phyloP scores from a whole-genome alignment of 2,797 vertebrate species.

The Australoheros facetus region DNA sequence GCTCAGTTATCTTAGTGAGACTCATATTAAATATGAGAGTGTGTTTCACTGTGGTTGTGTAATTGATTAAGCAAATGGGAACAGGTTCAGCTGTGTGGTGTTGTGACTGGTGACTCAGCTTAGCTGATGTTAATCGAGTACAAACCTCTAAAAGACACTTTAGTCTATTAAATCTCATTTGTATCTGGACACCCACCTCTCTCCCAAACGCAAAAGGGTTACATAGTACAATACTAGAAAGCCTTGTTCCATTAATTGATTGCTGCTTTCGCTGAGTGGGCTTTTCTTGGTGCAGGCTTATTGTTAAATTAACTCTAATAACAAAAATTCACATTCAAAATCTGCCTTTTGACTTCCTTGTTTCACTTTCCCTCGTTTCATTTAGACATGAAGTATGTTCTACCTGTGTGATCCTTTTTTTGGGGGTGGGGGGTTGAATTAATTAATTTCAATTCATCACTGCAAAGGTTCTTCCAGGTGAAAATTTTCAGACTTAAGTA shows the following conservation, averaged over 20 bases:
- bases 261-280: neutral
- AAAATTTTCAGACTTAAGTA: conserved; percentile 8
- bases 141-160: neutral
- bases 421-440: neutral
- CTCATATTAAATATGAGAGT: neutral
- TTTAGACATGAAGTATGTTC: neutral
- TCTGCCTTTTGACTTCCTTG: neutral
- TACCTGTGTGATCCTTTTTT: neutral
- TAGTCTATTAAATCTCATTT: neutral
- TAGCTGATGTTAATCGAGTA: neutral
- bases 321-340: neutral
- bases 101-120: conserved; percentile 25
- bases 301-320: neutral
- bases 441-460: conserved; percentile 23
- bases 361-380: neutral
- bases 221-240: neutral
- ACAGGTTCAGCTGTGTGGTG: neutral
- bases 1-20: conserved; percentile 1
- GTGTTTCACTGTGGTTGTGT: neutral
- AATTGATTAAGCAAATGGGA: neutral
- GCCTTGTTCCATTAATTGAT: neutral
- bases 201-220: neutral
- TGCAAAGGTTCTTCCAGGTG: conserved; percentile 28
- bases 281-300: neutral
- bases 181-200: neutral